Conservation (phyloP, 1,140 invertebrate genomes). For the Araneus ventricosus region DNA sequence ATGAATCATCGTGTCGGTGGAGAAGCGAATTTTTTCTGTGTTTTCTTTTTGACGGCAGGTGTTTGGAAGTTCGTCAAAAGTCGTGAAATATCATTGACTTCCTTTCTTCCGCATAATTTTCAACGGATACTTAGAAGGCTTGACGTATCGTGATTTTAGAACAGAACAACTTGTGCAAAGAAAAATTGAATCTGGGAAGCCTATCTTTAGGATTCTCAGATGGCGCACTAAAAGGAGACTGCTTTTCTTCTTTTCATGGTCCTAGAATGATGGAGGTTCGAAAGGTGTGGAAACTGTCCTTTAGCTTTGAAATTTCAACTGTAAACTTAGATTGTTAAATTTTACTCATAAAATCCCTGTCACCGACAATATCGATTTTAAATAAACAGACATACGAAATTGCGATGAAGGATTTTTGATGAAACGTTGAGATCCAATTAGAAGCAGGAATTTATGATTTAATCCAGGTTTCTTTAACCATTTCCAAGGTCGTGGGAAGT, state of each 20-base stretch:
- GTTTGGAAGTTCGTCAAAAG: neutral
- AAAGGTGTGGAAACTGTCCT: neutral
- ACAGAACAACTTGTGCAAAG: neutral
- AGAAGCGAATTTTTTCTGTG: neutral
- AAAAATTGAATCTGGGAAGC: neutral
- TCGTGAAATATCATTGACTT: slow-evolving; percentile 12
- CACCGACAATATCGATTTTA: no score
- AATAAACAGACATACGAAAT: no score
- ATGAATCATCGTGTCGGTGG: slow-evolving; percentile 24
- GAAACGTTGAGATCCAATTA: no score
- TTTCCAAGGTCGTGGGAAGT: no score
- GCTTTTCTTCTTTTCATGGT: neutral
- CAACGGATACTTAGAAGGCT: neutral
- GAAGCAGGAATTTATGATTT: no score
- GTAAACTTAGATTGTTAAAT: no score
- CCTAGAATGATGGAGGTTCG: neutral
- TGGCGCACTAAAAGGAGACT: neutral
- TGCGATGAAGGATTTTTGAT: no score
- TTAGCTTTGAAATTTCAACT: no score
- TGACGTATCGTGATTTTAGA: neutral
- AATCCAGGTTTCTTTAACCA: no score
- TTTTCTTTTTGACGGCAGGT: neutral
- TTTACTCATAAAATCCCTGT: no score
- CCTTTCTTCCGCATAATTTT: neutral
- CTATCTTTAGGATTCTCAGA: neutral